Base-by-base conservation (phyloP, 1,140 invertebrate genomes). In the Musca vetustissima region DNA sequence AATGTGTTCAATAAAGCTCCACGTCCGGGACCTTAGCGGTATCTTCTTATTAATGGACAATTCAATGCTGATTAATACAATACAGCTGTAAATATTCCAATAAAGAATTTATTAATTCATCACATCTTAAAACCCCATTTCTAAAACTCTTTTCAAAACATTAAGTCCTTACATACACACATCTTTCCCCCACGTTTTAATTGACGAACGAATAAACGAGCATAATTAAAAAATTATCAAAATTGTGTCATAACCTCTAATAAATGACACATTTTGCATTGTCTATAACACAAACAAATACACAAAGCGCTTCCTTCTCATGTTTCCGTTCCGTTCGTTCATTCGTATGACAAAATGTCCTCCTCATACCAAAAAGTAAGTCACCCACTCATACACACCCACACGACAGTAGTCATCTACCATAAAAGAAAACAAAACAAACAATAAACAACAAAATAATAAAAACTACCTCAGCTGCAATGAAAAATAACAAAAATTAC, bases 141-240 rank as follows among this genome's bases (percentile, higher is more conserved):
- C n/a, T n/a, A n/a, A 28, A 28, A 4, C 3, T 28, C 28, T 28
- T 28, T 4, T 28, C 28, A 28, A 28, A 28, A 4, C 28, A 3
- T 8, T 28, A 8, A 4, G 8, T 28, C 28, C 28, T 28, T 28
- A 4, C 8, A 3, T 8, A 28, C 28, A 4, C 49, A 19, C n/a
- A 21, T 19, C 21, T 21, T 57, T 55, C 17, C 50, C 52, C 1
- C 4, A 2, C 24, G 21, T 21, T 55, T 57, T 21, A 19, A 52
- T 1, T 49, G 2, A 59, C 55, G 15, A 22, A 55, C 4, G 52
- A 59, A 59, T 15, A 61, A 61, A 61, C 6, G 36, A 9, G 15
- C n/a, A 61, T 61, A 61, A 61, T 61, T 61, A 61, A 61, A 61
- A 61, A 61, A 61, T 61, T 61, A 61, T 36, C 57, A 61, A 61